A percentile compares a stretch with the other conserved stretches of the same genome.
Conservation (phyloP, 1,140 invertebrate genomes). For the Hyles vespertilio region DNA sequence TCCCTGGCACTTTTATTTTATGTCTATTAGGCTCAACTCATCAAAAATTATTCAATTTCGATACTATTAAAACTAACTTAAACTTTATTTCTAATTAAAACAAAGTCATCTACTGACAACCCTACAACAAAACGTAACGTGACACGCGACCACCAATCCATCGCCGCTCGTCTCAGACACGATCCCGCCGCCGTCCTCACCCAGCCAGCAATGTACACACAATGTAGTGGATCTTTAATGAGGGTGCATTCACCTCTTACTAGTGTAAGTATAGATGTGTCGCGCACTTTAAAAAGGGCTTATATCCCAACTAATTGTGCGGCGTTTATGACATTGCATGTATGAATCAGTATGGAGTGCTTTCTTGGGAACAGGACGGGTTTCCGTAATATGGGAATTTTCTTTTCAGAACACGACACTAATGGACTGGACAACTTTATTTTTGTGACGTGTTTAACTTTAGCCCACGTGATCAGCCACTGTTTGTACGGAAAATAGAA, state of each 20-base stretch:
- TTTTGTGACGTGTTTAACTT: no score
- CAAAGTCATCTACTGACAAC: not conserved
- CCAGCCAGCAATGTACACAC: slow-evolving; percentile 30
- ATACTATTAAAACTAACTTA: no score
- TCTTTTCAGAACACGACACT: slow-evolving; percentile 9
- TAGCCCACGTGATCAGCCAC: no score
- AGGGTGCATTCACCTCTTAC: slow-evolving; percentile 61
- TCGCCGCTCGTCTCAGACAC: not conserved
- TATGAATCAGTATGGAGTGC: slow-evolving; percentile 32
- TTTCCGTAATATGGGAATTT: slow-evolving; percentile 50
- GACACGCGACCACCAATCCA: slow-evolving; percentile 37
- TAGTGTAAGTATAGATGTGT: slow-evolving; percentile 18
- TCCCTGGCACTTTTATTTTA: no score
- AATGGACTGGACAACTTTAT: no score
- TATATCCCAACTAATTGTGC: not conserved
- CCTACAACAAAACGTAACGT: slow-evolving; percentile 39
- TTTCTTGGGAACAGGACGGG: slow-evolving; percentile 50
- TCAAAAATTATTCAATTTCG: no score
- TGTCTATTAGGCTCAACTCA: no score
- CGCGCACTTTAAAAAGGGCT: slow-evolving; percentile 28
- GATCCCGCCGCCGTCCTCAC: slow-evolving; percentile 4
- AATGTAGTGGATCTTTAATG: slow-evolving; percentile 55
- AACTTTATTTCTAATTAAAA: no score
- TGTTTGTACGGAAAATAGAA: no score
- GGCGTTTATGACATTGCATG: not conserved